phyloP scores from a whole-genome alignment of 2,113 vertebrate genomes.

The Syngnathus typhle region DNA sequence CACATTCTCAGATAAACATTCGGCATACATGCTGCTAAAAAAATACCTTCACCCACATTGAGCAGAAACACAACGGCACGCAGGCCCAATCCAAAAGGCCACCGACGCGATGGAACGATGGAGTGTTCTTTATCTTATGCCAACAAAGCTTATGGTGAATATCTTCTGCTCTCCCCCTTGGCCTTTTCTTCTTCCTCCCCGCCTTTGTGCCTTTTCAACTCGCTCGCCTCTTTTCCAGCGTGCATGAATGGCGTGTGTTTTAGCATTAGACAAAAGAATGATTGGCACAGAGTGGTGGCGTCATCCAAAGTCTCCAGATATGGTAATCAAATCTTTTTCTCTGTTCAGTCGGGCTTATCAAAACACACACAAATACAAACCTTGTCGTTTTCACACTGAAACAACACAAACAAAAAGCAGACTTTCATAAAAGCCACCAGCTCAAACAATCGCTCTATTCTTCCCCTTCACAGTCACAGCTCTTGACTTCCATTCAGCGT shows the following conservation, averaged over 20 bases:
- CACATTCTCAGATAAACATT: background rate
- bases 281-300: constrained; percentile 28
- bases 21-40: background rate
- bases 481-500: constrained; percentile 44
- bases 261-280: constrained; percentile 39
- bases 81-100: constrained; percentile 47
- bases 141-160: constrained; percentile 19
- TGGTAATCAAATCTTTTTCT: constrained; percentile 51
- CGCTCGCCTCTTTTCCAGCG: constrained; percentile 23
- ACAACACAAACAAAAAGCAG: constrained; percentile 49
- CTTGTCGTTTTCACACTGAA: constrained; percentile 40
- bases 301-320: constrained; percentile 51
- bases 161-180: constrained; percentile 10
- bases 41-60: constrained; percentile 15
- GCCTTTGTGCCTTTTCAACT: constrained; percentile 35
- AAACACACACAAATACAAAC: constrained; percentile 20
- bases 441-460: constrained; percentile 49
- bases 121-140: constrained; percentile 33
- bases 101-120: constrained; percentile 45
- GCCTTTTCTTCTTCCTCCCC: constrained; percentile 21
- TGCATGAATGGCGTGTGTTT: constrained; percentile 40
- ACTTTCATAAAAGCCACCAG: constrained; percentile 53
- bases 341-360: constrained; percentile 42
- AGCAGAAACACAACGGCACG: constrained; percentile 10
- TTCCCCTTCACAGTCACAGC: constrained; percentile 18